These are phyloP conservation scores for Channa argus DNA, from an alignment of 2,113 vertebrate genomes.

Conservation along the genomic window DNA sequence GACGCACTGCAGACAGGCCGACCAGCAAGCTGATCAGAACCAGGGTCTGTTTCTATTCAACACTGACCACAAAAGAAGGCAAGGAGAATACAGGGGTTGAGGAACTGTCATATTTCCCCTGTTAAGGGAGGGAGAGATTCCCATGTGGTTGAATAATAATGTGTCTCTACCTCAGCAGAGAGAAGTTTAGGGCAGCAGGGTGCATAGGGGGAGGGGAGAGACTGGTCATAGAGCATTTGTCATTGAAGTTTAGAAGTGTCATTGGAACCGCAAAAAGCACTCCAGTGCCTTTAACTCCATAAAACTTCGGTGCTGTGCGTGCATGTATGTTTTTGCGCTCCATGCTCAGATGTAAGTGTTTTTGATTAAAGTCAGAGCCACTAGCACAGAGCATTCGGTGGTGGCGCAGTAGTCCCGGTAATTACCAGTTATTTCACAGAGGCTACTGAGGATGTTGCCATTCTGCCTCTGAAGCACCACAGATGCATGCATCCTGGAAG, in stretches of 20 bases:
- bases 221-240: constrained; percentile 53
- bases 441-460: constrained; percentile 52
- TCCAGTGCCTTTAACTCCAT: constrained; percentile 25
- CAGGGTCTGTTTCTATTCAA: constrained; percentile 54
- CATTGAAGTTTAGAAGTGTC: constrained; percentile 61
- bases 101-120: constrained; percentile 58
- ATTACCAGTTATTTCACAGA: constrained; percentile 44
- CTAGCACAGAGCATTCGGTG: constrained; percentile 53
- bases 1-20: constrained; percentile 60
- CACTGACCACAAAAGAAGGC: constrained; percentile 56
- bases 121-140: constrained; percentile 47
- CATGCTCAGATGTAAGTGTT: constrained; percentile 34
- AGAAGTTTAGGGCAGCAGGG: constrained; percentile 29
- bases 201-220: constrained; percentile 16
- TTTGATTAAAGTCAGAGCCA: constrained; percentile 50
- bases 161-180: constrained; percentile 42
- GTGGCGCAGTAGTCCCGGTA: constrained; percentile 53
- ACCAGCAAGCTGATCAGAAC: constrained; percentile 53
- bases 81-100: constrained; percentile 31
- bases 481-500: constrained; percentile 37
- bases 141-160: constrained; percentile 66
- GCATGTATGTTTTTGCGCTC: constrained; percentile 26
- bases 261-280: constrained; percentile 44
- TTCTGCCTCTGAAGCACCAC: constrained; percentile 37
- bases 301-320: constrained; percentile 15